phyloP scores from a whole-genome alignment of 2,888 invertebrate species.

The Leistus spinibarbis region DNA sequence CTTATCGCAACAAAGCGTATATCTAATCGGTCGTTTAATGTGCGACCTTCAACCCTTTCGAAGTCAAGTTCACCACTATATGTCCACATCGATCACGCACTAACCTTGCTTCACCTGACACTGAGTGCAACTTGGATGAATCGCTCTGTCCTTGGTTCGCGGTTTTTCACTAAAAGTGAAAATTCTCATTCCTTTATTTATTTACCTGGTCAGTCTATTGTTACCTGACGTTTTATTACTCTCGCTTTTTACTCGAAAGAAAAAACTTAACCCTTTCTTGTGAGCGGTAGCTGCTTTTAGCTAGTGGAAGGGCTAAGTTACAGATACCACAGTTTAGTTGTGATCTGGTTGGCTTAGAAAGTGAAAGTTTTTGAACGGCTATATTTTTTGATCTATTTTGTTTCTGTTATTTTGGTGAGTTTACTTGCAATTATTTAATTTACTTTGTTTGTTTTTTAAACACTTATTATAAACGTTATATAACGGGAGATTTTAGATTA shows the following conservation, averaged over 20 bases:
- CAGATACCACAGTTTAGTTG: conserved; percentile 12
- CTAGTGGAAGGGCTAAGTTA: not conserved
- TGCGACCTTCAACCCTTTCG: conserved; percentile 9
- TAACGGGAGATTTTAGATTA: too few species aligned
- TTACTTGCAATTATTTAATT: too few species aligned
- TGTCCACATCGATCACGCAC: conserved; percentile 22
- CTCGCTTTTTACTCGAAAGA: not conserved
- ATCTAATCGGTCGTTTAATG: conserved; percentile 22
- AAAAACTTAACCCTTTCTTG: conserved; percentile 20
- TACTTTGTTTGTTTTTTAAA: too few species aligned
- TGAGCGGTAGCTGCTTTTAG: not conserved
- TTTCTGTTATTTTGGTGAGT: not conserved
- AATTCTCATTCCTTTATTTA: conserved; percentile 18
- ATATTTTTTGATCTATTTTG: conserved; percentile 10
- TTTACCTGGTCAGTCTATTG: conserved; percentile 13
- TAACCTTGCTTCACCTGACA: conserved; percentile 27
- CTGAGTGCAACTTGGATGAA: not conserved
- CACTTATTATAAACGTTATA: too few species aligned
- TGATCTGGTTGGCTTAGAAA: conserved; percentile 18
- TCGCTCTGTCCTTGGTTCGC: conserved; percentile 52
- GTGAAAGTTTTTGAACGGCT: conserved; percentile 25
- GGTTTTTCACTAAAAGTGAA: conserved; percentile 50
- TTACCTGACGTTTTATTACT: conserved; percentile 4
- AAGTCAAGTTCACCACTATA: not conserved
- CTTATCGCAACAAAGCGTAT: not conserved